Conservation (phyloP, 2,888 invertebrate genomes). For the Hedya salicella region DNA sequence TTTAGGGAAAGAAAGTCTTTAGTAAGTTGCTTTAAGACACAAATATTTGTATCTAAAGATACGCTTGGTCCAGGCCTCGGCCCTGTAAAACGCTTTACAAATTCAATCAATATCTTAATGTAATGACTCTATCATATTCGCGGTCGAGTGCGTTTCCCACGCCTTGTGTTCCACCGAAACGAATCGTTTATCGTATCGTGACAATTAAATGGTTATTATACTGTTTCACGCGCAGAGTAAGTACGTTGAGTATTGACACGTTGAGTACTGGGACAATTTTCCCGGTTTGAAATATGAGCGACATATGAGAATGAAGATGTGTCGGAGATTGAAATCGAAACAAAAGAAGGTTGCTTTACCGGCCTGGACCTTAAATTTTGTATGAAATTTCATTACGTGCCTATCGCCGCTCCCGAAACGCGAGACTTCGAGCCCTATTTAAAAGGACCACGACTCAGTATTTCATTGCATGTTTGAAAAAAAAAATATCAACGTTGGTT, state of each 20-base stretch:
- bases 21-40: not conserved
- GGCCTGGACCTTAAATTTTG: too few species aligned
- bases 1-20: too few species aligned
- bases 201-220: slow-evolving; percentile 17
- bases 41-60: not conserved
- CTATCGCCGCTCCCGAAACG: too few species aligned
- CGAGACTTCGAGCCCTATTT: too few species aligned
- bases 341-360: too few species aligned
- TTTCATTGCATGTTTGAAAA: too few species aligned
- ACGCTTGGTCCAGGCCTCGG: not conserved
- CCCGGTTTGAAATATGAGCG: too few species aligned
- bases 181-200: slow-evolving; percentile 33
- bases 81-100: not conserved
- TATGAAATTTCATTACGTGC: too few species aligned
- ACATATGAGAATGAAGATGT: too few species aligned
- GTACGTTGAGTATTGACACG: not conserved
- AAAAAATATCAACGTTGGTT: too few species aligned
- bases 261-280: not conserved
- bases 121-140: slow-evolving; percentile 31
- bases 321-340: too few species aligned
- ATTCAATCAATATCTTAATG: slow-evolving; percentile 31
- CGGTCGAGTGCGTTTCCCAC: slow-evolving; percentile 39
- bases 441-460: too few species aligned
- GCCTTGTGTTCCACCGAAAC: slow-evolving; percentile 24
- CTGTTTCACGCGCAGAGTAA: slow-evolving; percentile 6